A percentile compares a stretch with the other conserved stretches of the same genome.
phyloP scores from a whole-genome alignment of 2,113 vertebrate genomes.

The Lepidothrix coronata region DNA sequence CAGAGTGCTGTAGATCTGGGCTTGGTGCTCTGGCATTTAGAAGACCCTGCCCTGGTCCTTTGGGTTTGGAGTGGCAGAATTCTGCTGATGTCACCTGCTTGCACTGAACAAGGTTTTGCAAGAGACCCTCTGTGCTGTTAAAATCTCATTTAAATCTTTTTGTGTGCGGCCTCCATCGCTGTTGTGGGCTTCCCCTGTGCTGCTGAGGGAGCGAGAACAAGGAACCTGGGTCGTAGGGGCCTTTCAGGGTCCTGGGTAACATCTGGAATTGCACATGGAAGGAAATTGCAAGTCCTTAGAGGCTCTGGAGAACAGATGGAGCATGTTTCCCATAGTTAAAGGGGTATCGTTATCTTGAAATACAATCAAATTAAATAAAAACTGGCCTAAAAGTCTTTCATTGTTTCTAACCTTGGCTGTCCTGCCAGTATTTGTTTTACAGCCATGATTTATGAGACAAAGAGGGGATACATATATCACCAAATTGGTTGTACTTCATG shows the following conservation, averaged over 20 bases:
- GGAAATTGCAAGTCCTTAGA: slow-evolving; percentile 7
- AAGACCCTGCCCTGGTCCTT: not conserved
- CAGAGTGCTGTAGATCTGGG: not conserved
- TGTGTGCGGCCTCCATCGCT: not conserved
- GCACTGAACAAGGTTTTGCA: not conserved
- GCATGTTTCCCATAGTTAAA: not conserved
- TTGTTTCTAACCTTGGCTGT: slow-evolving; percentile 18
- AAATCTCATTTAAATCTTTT: not conserved
- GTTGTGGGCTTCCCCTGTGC: not conserved
- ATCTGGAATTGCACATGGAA: slow-evolving; percentile 43
- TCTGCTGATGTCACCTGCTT: not conserved
- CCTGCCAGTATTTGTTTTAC: not conserved
- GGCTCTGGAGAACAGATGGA: slow-evolving; percentile 45
- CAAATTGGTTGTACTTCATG: not conserved
- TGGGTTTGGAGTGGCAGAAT: not conserved
- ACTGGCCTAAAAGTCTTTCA: not conserved
- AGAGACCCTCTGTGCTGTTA: not conserved
- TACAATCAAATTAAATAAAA: slow-evolving; percentile 32
- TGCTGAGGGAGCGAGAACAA: not conserved
- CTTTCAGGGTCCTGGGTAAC: not conserved
- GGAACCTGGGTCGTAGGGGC: not conserved
- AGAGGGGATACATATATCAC: not conserved
- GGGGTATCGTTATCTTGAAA: slow-evolving; percentile 25
- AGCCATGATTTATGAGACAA: not conserved
- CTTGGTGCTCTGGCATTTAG: accelerated